A percentile compares a stretch with the other conserved stretches of the same genome.
Conservation (phyloP, 2,888 invertebrate species). For the Synergus laeviventris region DNA sequence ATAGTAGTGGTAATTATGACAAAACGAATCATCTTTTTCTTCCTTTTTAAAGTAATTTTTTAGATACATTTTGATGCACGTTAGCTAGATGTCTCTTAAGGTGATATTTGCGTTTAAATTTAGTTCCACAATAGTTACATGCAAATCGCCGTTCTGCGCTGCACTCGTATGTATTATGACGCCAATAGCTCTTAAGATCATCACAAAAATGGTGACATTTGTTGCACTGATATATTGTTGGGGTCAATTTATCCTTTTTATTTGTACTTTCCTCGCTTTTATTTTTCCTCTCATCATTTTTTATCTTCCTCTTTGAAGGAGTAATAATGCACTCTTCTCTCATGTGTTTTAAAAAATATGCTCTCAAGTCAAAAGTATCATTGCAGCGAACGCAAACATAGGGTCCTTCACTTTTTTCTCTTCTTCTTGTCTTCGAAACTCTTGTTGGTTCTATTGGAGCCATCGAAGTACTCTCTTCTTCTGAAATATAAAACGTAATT, state of each 20-base stretch:
- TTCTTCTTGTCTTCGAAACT: background rate
- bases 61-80: background rate
- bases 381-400: background rate
- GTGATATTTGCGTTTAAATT: constrained; percentile 23
- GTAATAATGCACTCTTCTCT: constrained; percentile 1
- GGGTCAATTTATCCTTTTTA: background rate
- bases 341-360: constrained; percentile 3
- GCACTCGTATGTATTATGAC: background rate
- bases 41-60: background rate
- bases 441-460: background rate
- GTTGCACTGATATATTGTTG: background rate
- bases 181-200: background rate
- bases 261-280: background rate
- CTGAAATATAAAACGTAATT: background rate
- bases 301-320: background rate
- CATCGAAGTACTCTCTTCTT: background rate
- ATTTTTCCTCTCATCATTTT: background rate
- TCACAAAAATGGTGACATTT: background rate
- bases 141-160: background rate
- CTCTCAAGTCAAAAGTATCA: background rate
- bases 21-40: no score
- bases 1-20: background rate
- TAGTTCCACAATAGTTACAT: background rate
- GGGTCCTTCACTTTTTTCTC: background rate
- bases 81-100: background rate